Base-by-base conservation (phyloP, 2,113 vertebrate species). In the Dromiciops gliroides region DNA sequence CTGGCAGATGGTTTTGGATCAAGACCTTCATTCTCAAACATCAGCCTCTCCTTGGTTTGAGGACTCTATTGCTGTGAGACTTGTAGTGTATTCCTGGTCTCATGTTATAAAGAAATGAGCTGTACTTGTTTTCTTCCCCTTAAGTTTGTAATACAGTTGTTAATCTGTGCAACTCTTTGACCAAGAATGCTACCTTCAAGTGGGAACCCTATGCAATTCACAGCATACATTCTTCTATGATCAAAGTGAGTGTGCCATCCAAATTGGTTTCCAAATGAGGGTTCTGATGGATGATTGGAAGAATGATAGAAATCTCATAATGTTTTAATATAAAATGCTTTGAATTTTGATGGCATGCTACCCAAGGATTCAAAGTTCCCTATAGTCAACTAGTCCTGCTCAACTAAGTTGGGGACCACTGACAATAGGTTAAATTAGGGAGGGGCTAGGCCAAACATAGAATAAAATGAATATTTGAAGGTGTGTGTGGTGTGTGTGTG, bases 31-130 rank as follows among this genome's bases (percentile, higher is more conserved):
- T 95, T 92, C 31, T 24, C 26, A 50, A 91, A 50, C 52, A 89
- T n/a, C 16, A 89, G 1, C 89, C 83, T 19, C 25, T 93, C 49
- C 91, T 94, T 92, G 50, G 19, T 44, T 94, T 51, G 10, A 92
- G 83, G 1, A 53, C 51, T 95, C 56, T 95, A 16, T 92, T 93
- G 50, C 37, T 83, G 53, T n/a, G 93, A 49, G 93, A 52, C 25
- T 23, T 53, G 23, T 50, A 88, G 19, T 14, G 26, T 51, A 75
- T 93, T 95, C 50, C 67, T 90, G 48, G 19, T 37, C 6, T 37
- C 28, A 16, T 44, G 94, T 96, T 14, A 93, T 56, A 92, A 94
- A 94, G n/a, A 8, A 19, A 53, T 60, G 50, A 22, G 10, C 24
- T 31, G 47, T 89, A 7, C 49, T 93, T 89, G 50, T 91, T 89